Percentiles rank a stretch among this genome's conserved stretches.
Evolutionary conservation across 2,797 vertebrate species (phyloP).

Genomic region (Platalea minor): DNA sequence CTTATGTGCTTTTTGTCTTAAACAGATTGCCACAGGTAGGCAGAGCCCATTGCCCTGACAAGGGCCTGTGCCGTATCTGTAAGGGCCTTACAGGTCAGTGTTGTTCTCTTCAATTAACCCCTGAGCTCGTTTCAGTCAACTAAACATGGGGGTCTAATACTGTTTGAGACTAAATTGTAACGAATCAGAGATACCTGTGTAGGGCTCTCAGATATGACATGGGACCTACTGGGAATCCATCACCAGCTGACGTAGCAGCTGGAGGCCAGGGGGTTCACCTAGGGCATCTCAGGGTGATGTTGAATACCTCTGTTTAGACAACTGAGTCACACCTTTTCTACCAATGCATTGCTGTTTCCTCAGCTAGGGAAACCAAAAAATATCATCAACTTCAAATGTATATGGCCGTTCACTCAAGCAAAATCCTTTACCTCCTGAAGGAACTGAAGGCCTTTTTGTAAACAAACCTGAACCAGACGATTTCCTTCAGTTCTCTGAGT

Average conservation of each 20-base stretch:
- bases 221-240: not conserved
- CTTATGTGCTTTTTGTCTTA: not conserved
- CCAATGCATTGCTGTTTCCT: not conserved
- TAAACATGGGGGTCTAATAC: not conserved
- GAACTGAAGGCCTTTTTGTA: not conserved
- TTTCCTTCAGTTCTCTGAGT: not conserved
- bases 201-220: not conserved
- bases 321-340: not conserved
- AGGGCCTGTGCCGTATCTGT: not conserved
- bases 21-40: not conserved
- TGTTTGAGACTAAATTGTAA: not conserved
- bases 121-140: not conserved
- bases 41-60: not conserved
- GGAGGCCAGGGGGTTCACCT: not conserved
- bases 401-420: not conserved
- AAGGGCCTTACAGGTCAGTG: not conserved
- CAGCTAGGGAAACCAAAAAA: not conserved
- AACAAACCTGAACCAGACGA: not conserved
- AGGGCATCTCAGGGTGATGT: not conserved
- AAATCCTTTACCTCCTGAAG: not conserved
- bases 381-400: not conserved
- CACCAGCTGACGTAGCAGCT: not conserved
- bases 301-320: not conserved
- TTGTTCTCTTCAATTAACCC: not conserved
- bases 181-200: not conserved